phyloP scores from a whole-genome alignment of 2,888 invertebrate species.

The Cephus runcator region DNA sequence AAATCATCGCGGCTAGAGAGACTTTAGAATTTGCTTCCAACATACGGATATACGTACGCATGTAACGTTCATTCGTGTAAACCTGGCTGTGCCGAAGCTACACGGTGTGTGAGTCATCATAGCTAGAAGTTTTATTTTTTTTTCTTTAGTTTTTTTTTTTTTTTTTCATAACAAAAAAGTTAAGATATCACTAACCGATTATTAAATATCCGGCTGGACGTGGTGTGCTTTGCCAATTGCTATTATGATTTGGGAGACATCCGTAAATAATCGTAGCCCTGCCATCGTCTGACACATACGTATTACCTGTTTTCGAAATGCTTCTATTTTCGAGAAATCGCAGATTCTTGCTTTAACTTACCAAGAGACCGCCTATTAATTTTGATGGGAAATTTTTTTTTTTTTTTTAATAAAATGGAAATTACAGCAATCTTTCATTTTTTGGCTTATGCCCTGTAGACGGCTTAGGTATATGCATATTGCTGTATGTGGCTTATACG shows the following conservation, averaged over 20 bases:
- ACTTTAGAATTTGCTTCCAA: background rate
- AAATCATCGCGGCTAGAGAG: conserved; percentile 34
- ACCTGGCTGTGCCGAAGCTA: background rate
- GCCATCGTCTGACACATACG: background rate
- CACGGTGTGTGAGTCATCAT: background rate
- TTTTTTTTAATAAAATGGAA: background rate
- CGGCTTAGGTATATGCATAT: no score
- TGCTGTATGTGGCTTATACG: no score
- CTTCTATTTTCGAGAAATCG: background rate
- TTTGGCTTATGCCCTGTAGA: background rate
- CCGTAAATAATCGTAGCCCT: background rate
- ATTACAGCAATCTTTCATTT: background rate
- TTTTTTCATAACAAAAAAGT: conserved; percentile 12
- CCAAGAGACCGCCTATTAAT: background rate
- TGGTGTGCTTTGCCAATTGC: background rate
- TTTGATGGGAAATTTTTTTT: background rate
- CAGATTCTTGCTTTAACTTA: background rate
- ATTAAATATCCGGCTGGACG: conserved; percentile 35
- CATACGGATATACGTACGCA: background rate
- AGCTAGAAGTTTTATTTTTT: conserved; percentile 4
- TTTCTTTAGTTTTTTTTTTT: conserved; percentile 8
- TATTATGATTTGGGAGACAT: background rate
- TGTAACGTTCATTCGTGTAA: background rate
- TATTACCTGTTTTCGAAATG: background rate
- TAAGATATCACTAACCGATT: conserved; percentile 25